phyloP scores from a whole-genome alignment of 1,140 invertebrate genomes.

The Euwallacea fornicatus region DNA sequence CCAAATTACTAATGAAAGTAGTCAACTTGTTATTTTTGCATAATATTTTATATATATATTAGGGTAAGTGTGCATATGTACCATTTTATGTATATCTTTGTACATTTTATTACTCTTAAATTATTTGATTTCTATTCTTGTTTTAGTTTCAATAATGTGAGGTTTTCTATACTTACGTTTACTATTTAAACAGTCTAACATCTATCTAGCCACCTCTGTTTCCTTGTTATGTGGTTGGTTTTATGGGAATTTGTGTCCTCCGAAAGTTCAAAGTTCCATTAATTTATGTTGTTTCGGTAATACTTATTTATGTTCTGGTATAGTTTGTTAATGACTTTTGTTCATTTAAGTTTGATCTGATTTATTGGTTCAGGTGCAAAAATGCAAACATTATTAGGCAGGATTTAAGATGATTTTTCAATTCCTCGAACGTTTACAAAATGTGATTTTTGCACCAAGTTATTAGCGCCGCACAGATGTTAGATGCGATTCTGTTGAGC shows the following conservation, averaged over 20 bases:
- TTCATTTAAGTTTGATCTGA: no score
- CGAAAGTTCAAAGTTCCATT: background rate
- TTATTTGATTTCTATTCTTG: conserved; percentile 52
- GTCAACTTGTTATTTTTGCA: conserved; percentile 53
- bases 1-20: conserved; percentile 40
- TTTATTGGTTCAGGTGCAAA: no score
- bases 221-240: conserved; percentile 24
- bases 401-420: no score
- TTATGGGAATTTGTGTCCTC: conserved; percentile 12
- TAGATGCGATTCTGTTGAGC: no score
- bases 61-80: conserved; percentile 50
- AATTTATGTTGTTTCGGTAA: no score
- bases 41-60: conserved; percentile 44
- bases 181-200: background rate
- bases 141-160: background rate
- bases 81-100: conserved; percentile 51
- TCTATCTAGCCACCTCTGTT: background rate
- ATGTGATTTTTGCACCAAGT: no score
- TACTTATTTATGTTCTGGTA: no score
- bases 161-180: no score
- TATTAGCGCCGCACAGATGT: no score
- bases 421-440: no score
- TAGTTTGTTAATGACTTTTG: no score
- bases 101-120: conserved; percentile 55
- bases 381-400: no score